A percentile compares a stretch with the other conserved stretches of the same genome.
phyloP scores from a whole-genome alignment of 2,797 vertebrate species.

The Falco biarmicus region DNA sequence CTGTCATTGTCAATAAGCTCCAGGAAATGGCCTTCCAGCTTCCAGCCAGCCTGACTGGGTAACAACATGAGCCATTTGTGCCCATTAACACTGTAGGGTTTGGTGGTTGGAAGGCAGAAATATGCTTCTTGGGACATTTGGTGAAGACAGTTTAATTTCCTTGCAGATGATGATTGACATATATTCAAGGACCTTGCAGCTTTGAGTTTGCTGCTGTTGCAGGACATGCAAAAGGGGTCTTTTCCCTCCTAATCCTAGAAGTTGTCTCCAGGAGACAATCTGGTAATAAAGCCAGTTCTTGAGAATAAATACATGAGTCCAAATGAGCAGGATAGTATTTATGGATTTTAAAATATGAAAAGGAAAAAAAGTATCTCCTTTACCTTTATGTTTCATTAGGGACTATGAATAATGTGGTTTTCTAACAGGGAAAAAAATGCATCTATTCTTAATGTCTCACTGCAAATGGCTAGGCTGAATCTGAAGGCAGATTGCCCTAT shows the following conservation, averaged over 20 bases:
- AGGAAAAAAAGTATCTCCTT: neutral
- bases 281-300: neutral
- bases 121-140: neutral
- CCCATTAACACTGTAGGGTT: neutral
- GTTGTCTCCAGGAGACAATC: neutral
- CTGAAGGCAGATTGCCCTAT: conserved; percentile 33
- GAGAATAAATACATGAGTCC: neutral
- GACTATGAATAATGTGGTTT: neutral
- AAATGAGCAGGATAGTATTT: neutral
- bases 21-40: neutral
- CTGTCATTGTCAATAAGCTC: neutral
- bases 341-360: neutral
- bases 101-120: neutral
- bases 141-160: neutral
- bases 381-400: neutral
- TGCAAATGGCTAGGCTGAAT: neutral
- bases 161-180: neutral
- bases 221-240: neutral
- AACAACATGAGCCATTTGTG: neutral
- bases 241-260: neutral
- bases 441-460: neutral
- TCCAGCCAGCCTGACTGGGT: neutral
- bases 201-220: neutral
- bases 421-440: neutral
- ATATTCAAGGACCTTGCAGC: neutral